Evolutionary conservation across 1,140 invertebrate genomes (phyloP), one percentile per base, ranked within the genome.

Genomic region (Ylistrum balloti): DNA sequence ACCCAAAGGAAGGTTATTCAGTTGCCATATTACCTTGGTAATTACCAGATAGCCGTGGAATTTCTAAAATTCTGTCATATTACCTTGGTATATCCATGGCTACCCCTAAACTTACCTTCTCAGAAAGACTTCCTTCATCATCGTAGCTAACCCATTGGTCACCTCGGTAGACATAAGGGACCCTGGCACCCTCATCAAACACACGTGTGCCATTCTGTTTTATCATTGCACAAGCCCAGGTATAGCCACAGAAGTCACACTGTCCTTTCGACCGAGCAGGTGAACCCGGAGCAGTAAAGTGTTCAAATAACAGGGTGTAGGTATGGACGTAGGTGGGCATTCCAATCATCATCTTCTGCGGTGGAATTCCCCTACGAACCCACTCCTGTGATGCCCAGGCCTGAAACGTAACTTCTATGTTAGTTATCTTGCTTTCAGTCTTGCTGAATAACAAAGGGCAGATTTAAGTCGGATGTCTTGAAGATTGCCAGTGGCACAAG

Each of bases 141-240:
- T 99, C 98, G 95, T 97, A 99, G 90, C 98, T 98, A 0, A 99
- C 98, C 98, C 98, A 99, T 93, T 99, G 98, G 93, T 98, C 97
- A 15, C 97, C 97, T 5, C 97, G 96, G 95, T 98, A 97, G 0
- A 98, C 97, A 95, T 98, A 99, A 1, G 98, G 98, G 13, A 97
- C 97, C 34, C 97, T 97, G 9, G 98, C 98, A 22, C 97, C 97
- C 45, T 97, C 96, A 93, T 98, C 98, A 98, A 98, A 96, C 87
- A 96, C 97, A 38, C 85, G 45, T 34, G 92, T 93, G 9, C 90
- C 86, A 32, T 38, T 32, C 33, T 34, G 33, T 17, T 33, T 5
- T 10, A 33, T 9, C 41, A 88, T 88, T 41, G 45, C 20, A 48
- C 74, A 45, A 7, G 34, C n/a, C 3, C 3, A 86, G 7, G 33